A percentile compares a stretch with the other conserved stretches of the same genome.
These are phyloP conservation scores for Tromatobia lineatoria DNA, from an alignment of 2,888 invertebrate species.

Conservation along the genomic window DNA sequence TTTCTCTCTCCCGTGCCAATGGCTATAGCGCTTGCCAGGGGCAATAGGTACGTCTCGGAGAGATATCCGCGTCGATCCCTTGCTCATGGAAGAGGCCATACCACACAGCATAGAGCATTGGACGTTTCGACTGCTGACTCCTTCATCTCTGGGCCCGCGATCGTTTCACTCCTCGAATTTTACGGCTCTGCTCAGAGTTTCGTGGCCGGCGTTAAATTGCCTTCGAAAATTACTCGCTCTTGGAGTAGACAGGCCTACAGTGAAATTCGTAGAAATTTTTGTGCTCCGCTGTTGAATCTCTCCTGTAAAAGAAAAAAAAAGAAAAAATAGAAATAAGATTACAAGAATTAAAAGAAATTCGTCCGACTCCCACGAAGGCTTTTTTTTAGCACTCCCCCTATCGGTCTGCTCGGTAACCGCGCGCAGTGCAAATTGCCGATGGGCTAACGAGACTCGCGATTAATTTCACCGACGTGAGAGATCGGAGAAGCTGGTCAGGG, in stretches of 20 bases:
- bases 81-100: neutral
- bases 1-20: constrained; percentile 36
- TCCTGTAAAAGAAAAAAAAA: constrained; percentile 5
- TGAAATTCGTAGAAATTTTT: constrained; percentile 62
- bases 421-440: constrained; percentile 38
- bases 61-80: neutral
- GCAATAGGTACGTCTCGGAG: neutral
- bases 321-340: no score
- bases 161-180: constrained; percentile 50
- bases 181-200: constrained; percentile 52
- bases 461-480: constrained; percentile 54
- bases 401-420: constrained; percentile 22
- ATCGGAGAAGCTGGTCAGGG: constrained; percentile 32
- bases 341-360: constrained; percentile 17
- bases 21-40: constrained; percentile 1
- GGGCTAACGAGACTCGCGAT: constrained; percentile 47
- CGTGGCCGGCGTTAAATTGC: constrained; percentile 64
- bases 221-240: constrained; percentile 56
- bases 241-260: neutral
- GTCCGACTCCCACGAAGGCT: constrained; percentile 61
- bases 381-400: constrained; percentile 42
- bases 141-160: neutral
- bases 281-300: constrained; percentile 52
- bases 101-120: neutral
- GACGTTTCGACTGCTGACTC: constrained; percentile 8